Evolutionary conservation across 2,888 invertebrate species (phyloP).

Genomic region (Ctena decussata): DNA sequence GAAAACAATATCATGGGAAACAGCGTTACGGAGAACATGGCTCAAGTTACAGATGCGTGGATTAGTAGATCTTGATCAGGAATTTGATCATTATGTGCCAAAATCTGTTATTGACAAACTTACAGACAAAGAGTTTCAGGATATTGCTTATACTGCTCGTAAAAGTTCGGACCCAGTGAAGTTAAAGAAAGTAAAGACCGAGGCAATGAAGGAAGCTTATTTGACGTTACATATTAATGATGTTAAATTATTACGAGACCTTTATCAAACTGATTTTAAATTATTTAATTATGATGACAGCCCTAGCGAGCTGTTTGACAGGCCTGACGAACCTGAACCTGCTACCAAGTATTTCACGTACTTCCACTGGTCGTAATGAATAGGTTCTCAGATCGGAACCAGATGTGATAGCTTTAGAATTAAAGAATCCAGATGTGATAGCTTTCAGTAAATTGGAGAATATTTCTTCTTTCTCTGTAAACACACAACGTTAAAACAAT

Average conservation of each 20-base stretch:
- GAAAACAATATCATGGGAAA: slow-evolving; percentile 47
- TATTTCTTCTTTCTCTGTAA: no score
- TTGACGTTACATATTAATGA: slow-evolving; percentile 27
- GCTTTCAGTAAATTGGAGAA: no score
- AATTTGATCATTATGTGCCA: slow-evolving; percentile 21
- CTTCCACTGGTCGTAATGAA: not conserved
- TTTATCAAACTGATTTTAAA: slow-evolving; percentile 43
- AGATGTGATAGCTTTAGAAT: no score
- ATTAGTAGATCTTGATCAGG: slow-evolving; percentile 43
- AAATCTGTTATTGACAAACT: not conserved
- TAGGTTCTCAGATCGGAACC: no score
- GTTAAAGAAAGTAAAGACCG: slow-evolving; percentile 31
- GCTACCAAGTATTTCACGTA: not conserved
- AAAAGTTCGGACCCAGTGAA: slow-evolving; percentile 19
- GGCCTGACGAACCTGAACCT: not conserved
- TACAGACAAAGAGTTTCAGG: slow-evolving; percentile 10
- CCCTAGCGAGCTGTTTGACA: slow-evolving; percentile 40
- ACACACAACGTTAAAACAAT: no score
- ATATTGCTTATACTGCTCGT: slow-evolving; percentile 37
- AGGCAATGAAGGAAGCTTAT: slow-evolving; percentile 39
- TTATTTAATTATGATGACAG: slow-evolving; percentile 49
- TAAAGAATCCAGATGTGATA: no score
- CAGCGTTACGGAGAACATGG: slow-evolving; percentile 54
- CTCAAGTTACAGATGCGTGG: slow-evolving; percentile 53
- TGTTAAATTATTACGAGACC: slow-evolving; percentile 23